Evolutionary conservation across 2,888 invertebrate genomes (phyloP), one percentile per base, ranked within the genome.

Genomic region (Phyllotreta cruciferae): DNA sequence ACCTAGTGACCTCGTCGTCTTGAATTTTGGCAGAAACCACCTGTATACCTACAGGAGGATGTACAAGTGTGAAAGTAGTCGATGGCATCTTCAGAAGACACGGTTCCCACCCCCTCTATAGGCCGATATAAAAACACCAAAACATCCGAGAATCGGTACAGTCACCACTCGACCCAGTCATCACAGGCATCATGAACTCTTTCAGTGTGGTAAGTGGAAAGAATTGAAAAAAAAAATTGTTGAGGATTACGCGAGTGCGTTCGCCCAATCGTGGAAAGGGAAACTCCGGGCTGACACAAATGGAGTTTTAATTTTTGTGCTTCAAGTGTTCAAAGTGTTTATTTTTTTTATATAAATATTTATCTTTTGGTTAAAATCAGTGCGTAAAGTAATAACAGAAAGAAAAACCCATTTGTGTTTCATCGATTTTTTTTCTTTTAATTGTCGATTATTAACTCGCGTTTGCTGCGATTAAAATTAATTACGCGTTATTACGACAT

Each of bases 181-280:
- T 73, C 77, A 73, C 75, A 79, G 80, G 80, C 81, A 80, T 80
- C 81, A 81, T 82, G 82, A 81, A 81, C 77, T 78, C 79, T 74
- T 80, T 77, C 75, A 79, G 79, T 79, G 81, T 82, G 82, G 82
- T 82, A 81, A 82, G 82, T 76, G 74, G 68, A 37, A 37, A 10
- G 61, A 50, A 60, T 60, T 64, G 39, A 53, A 60, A 58, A 53
- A 63, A 60, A 55, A 55, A 63, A 54, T 64, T 63, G 24, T 24
- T n/a, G 58, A 49, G 73, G 71, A 73, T 73, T 73, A 72, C 73
- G 73, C 72, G 74, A 71, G 72, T 71, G 66, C 56, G 7, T 3
- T 41, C 39, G 36, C n/a, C 37, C 24, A 4, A 45, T 11, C 38
- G 13, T 13, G 7, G 36, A 50, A n/a, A n/a, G n/a, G 10, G 47